Evolutionary conservation across 2,113 vertebrate genomes (phyloP), one percentile per base, ranked within the genome.

Genomic region (Clarias batrachus): DNA sequence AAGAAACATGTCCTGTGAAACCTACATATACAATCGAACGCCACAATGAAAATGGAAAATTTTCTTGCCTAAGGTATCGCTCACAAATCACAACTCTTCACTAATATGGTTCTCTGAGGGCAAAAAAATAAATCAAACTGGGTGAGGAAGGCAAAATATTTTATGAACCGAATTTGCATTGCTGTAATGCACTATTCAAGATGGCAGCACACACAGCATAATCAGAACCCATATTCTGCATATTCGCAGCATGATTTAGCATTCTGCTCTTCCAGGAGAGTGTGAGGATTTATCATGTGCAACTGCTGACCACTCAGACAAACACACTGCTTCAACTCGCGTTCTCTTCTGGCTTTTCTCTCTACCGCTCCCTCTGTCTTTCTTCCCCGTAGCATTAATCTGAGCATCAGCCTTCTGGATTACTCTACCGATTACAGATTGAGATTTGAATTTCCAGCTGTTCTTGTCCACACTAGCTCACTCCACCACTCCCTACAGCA

Each of bases 391-490:
- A 73, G 91, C 92, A 92, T 94, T 95, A 95, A 95, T 95, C 94
- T 94, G 92, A 94, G 90, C 94, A 95, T 94, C 93, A 93, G 90
- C 91, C 88, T 88, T 33, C 88, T 92, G 94, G 95, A 96, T 95
- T 96, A 95, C 94, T 94, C 91, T 74, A 88, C 41, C 92, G 95
- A 95, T 95, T 95, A 94, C 91, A 93, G 93, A 94, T 91, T 91
- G 90, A 94, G 85, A 92, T 92, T 93, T 92, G 89, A 88, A 89
- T 83, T 89, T 90, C 90, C 84, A 87, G 87, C 82, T 54, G 21
- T 88, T 89, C 85, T 89, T 85, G 90, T 87, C 92, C 92, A 91
- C 90, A 89, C 84, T 85, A 65, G 91, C 89, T 92, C 85, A 71
- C 63, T 78, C 85, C 82, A 84, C 65, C 65, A 30, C 66, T 80